phyloP scores from a whole-genome alignment of 2,113 vertebrate genomes.

The Jacana jacana region DNA sequence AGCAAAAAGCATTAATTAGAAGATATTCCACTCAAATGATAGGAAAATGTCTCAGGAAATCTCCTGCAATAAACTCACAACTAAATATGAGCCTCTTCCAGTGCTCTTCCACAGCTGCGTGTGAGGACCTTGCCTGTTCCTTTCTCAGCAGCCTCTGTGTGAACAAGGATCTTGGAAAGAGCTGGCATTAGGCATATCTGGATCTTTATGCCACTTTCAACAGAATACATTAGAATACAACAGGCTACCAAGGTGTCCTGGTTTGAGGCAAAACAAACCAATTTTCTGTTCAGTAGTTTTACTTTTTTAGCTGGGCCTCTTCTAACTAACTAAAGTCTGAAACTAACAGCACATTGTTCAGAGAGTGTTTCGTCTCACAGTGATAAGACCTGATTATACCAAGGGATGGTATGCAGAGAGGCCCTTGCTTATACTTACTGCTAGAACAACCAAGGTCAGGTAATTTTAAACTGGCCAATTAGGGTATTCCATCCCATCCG shows the following conservation, averaged over 20 bases:
- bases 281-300: too few species aligned
- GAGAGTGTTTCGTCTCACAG: too few species aligned
- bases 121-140: not conserved
- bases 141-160: not conserved
- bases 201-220: not conserved
- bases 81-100: not conserved
- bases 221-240: not conserved
- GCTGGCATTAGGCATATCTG: not conserved
- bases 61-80: not conserved
- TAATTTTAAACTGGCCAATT: too few species aligned
- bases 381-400: too few species aligned
- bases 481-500: too few species aligned
- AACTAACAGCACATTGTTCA: too few species aligned
- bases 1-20: not conserved
- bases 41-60: not conserved
- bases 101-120: not conserved
- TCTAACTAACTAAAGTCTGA: too few species aligned
- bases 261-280: too few species aligned
- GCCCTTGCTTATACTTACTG: too few species aligned
- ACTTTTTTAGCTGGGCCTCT: too few species aligned
- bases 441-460: too few species aligned
- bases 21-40: not conserved
- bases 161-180: not conserved
- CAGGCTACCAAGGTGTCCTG: not conserved
- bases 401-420: too few species aligned